These are phyloP conservation scores for Scaptodrosophila latifasciaeformis DNA, from an alignment of 2,888 invertebrate genomes.

Conservation along the genomic window DNA sequence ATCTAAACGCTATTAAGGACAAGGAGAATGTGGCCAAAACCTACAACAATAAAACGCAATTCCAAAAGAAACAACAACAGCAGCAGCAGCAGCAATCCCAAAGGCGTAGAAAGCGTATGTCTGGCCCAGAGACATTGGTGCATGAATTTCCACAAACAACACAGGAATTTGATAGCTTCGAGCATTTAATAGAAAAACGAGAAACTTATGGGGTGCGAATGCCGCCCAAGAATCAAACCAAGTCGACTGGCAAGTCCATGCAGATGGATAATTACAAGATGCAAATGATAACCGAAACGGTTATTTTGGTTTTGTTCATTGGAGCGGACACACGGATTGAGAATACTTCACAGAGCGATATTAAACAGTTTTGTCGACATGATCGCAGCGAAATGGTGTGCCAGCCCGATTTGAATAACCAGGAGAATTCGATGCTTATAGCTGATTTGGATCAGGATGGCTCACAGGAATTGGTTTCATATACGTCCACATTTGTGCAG, in stretches of 20 bases:
- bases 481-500: slow-evolving; percentile 80
- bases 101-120: slow-evolving; percentile 24
- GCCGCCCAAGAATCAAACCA: slow-evolving; percentile 53
- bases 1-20: slow-evolving; percentile 49
- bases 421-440: slow-evolving; percentile 83
- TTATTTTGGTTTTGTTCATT: slow-evolving; percentile 87
- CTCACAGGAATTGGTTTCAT: slow-evolving; percentile 86
- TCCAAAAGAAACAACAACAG: slow-evolving; percentile 27
- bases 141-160: slow-evolving; percentile 47
- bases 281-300: slow-evolving; percentile 82
- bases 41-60: slow-evolving; percentile 17
- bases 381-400: slow-evolving; percentile 76
- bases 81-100: slow-evolving; percentile 32
- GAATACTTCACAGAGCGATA: slow-evolving; percentile 86
- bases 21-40: slow-evolving; percentile 36
- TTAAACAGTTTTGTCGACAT: slow-evolving; percentile 82
- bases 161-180: slow-evolving; percentile 66
- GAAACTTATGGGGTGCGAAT: slow-evolving; percentile 60
- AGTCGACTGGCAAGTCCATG: slow-evolving; percentile 14
- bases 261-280: slow-evolving; percentile 67
- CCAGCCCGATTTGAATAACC: slow-evolving; percentile 85
- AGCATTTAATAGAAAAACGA: slow-evolving; percentile 66
- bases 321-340: slow-evolving; percentile 83
- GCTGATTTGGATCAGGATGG: slow-evolving; percentile 86
- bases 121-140: background rate